These are phyloP conservation scores for Carassius carassius DNA, from an alignment of 2,113 vertebrate genomes.

Conservation along the genomic window DNA sequence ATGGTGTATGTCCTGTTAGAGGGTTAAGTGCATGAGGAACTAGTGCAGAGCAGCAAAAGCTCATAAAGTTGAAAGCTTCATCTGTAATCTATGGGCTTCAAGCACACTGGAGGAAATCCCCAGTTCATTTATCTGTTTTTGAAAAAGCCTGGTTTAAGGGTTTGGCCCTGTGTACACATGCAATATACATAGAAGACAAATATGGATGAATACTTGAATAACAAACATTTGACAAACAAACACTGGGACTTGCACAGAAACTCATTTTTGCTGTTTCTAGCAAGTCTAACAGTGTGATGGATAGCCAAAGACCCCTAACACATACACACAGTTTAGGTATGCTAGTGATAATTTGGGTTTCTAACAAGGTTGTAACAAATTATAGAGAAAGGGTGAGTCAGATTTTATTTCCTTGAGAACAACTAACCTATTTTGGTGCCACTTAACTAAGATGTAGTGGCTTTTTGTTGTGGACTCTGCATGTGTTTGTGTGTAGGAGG, in stretches of 20 bases:
- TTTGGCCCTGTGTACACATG: not conserved
- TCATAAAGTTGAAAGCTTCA: no score
- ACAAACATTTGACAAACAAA: not conserved
- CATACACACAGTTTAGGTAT: not conserved
- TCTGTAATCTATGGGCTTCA: not conserved
- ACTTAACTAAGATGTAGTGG: not conserved
- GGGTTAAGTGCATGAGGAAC: not conserved
- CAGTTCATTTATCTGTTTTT: not conserved
- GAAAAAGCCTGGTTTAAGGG: not conserved
- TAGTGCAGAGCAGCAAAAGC: not conserved
- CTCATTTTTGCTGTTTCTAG: not conserved
- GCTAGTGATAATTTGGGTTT: not conserved
- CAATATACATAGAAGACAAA: not conserved
- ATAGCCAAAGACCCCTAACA: not conserved
- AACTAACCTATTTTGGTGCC: not conserved
- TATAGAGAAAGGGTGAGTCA: not conserved
- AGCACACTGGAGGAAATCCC: not conserved
- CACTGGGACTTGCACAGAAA: not conserved
- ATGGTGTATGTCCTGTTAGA: not conserved
- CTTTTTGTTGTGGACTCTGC: not conserved
- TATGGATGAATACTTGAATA: not conserved
- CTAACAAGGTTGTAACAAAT: not conserved
- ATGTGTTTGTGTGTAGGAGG: not conserved
- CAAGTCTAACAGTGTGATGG: not conserved
- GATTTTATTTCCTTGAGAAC: not conserved